phyloP scores from a whole-genome alignment of 2,797 vertebrate species.

The Tarsius wallacei region DNA sequence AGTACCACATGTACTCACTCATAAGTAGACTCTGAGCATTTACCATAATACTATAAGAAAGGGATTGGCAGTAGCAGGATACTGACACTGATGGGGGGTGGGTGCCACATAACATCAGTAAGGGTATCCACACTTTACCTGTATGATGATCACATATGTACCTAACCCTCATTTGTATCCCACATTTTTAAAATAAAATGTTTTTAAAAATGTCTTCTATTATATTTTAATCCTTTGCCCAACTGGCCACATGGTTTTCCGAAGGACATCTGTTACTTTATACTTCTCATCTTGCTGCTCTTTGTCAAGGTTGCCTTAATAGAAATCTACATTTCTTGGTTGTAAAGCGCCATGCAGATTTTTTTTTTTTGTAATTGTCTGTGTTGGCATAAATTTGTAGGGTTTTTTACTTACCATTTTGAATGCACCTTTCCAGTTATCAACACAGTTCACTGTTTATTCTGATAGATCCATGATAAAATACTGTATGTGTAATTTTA shows the following conservation, averaged over 20 bases:
- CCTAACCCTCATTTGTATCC: too few relatives aligned
- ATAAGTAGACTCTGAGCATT: too few relatives aligned
- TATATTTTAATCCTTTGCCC: background rate
- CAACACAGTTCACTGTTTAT: slow-evolving; percentile 1
- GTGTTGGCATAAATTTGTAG: slow-evolving; percentile 11
- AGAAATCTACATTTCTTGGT: background rate
- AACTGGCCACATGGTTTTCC: background rate
- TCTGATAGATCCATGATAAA: background rate
- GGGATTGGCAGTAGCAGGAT: too few relatives aligned
- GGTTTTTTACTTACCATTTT: slow-evolving; percentile 39
- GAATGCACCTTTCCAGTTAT: slow-evolving; percentile 22
- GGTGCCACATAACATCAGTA: too few relatives aligned
- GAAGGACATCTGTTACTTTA: background rate
- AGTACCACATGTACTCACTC: too few relatives aligned
- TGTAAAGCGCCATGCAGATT: background rate
- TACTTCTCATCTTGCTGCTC: background rate
- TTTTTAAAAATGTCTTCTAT: background rate
- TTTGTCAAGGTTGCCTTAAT: background rate
- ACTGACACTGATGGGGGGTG: too few relatives aligned
- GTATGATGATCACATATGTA: too few relatives aligned
- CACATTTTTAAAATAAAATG: too few relatives aligned
- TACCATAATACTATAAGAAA: too few relatives aligned
- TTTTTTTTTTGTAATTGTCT: background rate
- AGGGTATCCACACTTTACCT: too few relatives aligned
- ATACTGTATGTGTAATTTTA: background rate